A percentile compares a stretch with the other conserved stretches of the same genome.
Conservation (phyloP, 2,888 invertebrate genomes). For the Syrista parreyssii region DNA sequence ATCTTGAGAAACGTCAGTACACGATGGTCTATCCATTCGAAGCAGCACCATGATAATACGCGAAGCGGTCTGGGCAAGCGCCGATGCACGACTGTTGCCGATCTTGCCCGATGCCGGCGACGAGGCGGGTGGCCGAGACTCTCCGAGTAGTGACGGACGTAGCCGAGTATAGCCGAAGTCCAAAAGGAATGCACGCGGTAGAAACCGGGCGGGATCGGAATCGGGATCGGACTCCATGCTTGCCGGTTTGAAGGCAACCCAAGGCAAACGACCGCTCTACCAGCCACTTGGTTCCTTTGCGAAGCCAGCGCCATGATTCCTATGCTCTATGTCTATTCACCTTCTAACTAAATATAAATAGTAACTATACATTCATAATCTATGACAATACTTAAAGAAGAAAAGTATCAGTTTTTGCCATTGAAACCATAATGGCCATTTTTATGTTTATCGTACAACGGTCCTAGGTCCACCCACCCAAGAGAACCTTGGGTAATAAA, state of each 20-base stretch:
- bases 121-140: slow-evolving; percentile 33
- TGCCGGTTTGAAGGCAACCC: slow-evolving; percentile 59
- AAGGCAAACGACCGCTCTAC: slow-evolving; percentile 63
- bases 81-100: slow-evolving; percentile 57
- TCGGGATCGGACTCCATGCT: slow-evolving; percentile 57
- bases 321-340: background rate
- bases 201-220: slow-evolving; percentile 61
- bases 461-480: background rate
- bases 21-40: background rate
- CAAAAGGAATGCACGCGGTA: slow-evolving; percentile 61
- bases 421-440: background rate
- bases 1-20: slow-evolving; percentile 6
- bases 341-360: background rate
- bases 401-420: background rate
- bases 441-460: background rate
- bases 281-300: slow-evolving; percentile 44
- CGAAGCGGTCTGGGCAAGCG: slow-evolving; percentile 43
- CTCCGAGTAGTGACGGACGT: background rate
- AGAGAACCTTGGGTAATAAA: background rate
- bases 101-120: slow-evolving; percentile 37
- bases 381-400: background rate
- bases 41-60: slow-evolving; percentile 8
- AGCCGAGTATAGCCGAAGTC: background rate
- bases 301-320: slow-evolving; percentile 23
- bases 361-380: background rate